phyloP scores from a whole-genome alignment of 2,888 invertebrate genomes.

The Dorcus hopei region DNA sequence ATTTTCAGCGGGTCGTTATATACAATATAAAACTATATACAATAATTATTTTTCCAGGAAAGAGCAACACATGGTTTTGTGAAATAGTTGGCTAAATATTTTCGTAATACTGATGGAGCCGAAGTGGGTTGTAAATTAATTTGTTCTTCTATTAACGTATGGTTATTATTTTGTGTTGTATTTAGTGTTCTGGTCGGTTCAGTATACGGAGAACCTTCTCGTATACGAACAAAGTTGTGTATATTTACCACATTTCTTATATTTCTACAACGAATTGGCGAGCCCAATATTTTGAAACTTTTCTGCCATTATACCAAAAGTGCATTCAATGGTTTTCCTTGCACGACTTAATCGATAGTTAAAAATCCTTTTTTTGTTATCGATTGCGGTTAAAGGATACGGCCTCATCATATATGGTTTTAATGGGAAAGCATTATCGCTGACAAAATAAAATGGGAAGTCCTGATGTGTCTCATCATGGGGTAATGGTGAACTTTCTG shows the following conservation, averaged over 20 bases:
- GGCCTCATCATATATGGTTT: slow-evolving; percentile 7
- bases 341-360: slow-evolving; percentile 6
- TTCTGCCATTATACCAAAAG: slow-evolving; percentile 19
- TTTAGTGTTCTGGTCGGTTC: not conserved
- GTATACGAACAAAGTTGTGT: slow-evolving; percentile 4
- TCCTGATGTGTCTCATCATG: not conserved
- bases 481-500: not conserved
- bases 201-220: not conserved
- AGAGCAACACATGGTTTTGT: not conserved
- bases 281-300: slow-evolving; percentile 16
- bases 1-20: too few relatives aligned
- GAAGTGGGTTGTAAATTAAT: not conserved
- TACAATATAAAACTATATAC: not conserved
- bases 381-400: not conserved
- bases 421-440: slow-evolving; percentile 12
- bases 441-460: slow-evolving; percentile 11
- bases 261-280: slow-evolving; percentile 9
- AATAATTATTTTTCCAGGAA: not conserved
- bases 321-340: slow-evolving; percentile 18
- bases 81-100: slow-evolving; percentile 1
- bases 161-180: not conserved
- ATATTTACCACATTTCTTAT: not conserved
- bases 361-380: slow-evolving; percentile 1
- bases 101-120: not conserved
- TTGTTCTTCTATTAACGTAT: not conserved